These are phyloP conservation scores for Suillia variegata DNA, from an alignment of 2,888 invertebrate genomes.

Conservation along the genomic window DNA sequence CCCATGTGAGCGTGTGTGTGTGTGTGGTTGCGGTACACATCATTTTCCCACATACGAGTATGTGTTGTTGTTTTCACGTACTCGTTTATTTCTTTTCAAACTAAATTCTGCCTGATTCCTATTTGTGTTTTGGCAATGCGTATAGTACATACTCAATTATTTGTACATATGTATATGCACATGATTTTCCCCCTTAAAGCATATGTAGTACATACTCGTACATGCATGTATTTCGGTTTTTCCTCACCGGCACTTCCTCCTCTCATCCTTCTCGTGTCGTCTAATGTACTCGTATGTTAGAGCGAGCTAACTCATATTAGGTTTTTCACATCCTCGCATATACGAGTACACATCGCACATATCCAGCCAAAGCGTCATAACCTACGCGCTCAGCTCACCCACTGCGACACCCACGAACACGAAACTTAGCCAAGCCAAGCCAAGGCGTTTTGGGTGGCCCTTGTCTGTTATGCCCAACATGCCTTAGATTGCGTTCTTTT, in stretches of 20 bases:
- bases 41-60: no score
- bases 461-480: background rate
- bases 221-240: constrained; percentile 29
- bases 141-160: no score
- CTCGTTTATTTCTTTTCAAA: no score
- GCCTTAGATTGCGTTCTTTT: no score
- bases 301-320: constrained; percentile 5
- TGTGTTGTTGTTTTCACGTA: no score
- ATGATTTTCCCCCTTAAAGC: background rate
- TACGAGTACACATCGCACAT: no score
- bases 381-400: no score
- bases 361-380: background rate
- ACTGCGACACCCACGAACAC: no score
- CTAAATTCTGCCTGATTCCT: no score
- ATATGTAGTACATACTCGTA: constrained; percentile 35
- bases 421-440: background rate
- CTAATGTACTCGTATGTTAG: background rate
- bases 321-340: background rate
- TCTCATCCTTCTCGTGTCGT: background rate
- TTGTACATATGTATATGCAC: constrained; percentile 32
- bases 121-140: no score
- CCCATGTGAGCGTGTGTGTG: no score
- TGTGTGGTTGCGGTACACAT: no score
- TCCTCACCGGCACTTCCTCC: background rate
- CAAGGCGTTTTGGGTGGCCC: background rate